Conservation (phyloP, 2,888 invertebrate genomes). For the Pyrgus malvae region DNA sequence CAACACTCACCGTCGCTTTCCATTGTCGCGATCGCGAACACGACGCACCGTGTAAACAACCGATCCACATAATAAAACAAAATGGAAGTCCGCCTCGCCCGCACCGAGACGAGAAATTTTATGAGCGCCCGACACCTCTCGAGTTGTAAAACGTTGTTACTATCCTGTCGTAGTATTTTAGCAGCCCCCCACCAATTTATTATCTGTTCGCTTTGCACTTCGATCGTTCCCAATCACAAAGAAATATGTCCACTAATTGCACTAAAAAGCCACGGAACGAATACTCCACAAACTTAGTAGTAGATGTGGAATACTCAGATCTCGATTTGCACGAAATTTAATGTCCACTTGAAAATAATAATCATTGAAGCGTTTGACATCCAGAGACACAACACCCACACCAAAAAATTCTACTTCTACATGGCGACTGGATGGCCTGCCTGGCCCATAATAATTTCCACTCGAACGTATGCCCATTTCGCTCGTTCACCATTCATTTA, state of each 20-base stretch:
- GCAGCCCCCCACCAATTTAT: constrained; percentile 77
- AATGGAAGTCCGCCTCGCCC: constrained; percentile 76
- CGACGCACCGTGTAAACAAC: constrained; percentile 73
- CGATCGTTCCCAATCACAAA: constrained; percentile 63
- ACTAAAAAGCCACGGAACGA: constrained; percentile 51
- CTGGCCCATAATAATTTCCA: constrained; percentile 78
- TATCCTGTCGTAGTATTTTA: constrained; percentile 81
- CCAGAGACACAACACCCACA: constrained; percentile 76
- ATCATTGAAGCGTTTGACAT: constrained; percentile 80
- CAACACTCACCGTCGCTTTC: constrained; percentile 74
- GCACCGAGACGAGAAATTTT: constrained; percentile 73
- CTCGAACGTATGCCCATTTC: constrained; percentile 76
- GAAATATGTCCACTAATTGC: constrained; percentile 54
- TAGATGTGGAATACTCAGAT: no score
- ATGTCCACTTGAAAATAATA: constrained; percentile 77
- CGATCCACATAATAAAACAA: constrained; percentile 79
- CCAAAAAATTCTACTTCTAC: constrained; percentile 79
- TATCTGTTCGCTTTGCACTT: constrained; percentile 67
- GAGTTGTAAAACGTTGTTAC: constrained; percentile 81
- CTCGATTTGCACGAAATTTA: constrained; percentile 65
- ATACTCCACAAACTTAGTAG: no score
- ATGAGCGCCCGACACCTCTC: constrained; percentile 62
- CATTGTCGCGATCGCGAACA: constrained; percentile 67
- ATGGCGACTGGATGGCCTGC: constrained; percentile 76
- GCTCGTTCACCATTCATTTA: constrained; percentile 78